Conservation (phyloP, 37 sponge, comb jelly and placozoan species). For the Amphimedon queenslandica region DNA sequence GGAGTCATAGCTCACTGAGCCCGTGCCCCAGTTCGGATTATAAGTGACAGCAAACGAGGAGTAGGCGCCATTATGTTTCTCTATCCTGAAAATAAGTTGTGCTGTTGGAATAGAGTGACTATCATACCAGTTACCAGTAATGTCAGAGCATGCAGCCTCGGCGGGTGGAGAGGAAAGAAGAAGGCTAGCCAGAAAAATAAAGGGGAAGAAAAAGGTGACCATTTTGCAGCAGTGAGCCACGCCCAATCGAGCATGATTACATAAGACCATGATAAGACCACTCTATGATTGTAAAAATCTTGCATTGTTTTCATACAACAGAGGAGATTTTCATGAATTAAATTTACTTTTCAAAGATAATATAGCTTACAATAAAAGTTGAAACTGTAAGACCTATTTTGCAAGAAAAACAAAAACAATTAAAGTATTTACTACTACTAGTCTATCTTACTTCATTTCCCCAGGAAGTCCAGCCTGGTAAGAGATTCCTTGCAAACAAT, state of each 20-base stretch:
- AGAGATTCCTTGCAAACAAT: slow-evolving; percentile 73
- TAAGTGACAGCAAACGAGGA: slow-evolving; percentile 2
- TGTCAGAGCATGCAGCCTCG: neutral
- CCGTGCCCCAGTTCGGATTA: slow-evolving; percentile 20
- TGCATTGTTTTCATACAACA: no score
- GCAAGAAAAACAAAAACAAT: no score
- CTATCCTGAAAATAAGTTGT: slow-evolving; percentile 5
- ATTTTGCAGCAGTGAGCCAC: no score
- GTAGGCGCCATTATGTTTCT: neutral
- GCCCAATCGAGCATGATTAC: no score
- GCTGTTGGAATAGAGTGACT: neutral
- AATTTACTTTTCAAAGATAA: no score
- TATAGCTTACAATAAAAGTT: no score
- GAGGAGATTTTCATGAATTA: no score
- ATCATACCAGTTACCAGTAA: slow-evolving; percentile 12
- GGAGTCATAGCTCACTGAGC: slow-evolving; percentile 7
- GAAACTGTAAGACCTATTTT: no score
- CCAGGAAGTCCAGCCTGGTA: slow-evolving; percentile 78
- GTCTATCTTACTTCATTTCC: slow-evolving; percentile 80
- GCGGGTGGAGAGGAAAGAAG: neutral
- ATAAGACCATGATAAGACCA: no score
- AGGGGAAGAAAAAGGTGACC: neutral
- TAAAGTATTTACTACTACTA: no score
- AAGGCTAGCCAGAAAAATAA: neutral
- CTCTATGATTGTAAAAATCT: no score